Percentiles rank a stretch among this genome's conserved stretches.
Conservation (phyloP, 2,797 vertebrate species). For the Nyctibius grandis region DNA sequence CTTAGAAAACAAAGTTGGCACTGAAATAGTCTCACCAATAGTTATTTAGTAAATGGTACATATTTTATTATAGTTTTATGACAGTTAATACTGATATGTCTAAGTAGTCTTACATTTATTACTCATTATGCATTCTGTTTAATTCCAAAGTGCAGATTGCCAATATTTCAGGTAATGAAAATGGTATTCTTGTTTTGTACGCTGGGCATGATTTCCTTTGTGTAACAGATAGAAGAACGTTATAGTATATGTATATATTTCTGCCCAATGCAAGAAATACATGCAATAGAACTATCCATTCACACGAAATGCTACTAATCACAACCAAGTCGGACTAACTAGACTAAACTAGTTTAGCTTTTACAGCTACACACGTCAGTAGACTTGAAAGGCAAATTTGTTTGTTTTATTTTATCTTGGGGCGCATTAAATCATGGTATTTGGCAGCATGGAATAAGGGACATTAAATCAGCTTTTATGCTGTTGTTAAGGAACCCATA, state of each 20-base stretch:
- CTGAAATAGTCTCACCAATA: slow-evolving; percentile 5
- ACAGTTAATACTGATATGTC: slow-evolving; percentile 3
- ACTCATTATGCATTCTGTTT: neutral
- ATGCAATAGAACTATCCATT: slow-evolving; percentile 2
- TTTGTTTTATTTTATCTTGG: slow-evolving; percentile 6
- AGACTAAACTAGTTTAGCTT: neutral
- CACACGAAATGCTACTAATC: neutral
- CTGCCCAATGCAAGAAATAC: slow-evolving; percentile 14
- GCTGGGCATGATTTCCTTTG: neutral
- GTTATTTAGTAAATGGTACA: neutral
- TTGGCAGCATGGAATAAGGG: slow-evolving; percentile 76
- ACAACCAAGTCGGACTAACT: neutral
- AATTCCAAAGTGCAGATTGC: slow-evolving; percentile 38
- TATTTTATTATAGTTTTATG: slow-evolving; percentile 35
- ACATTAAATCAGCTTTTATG: slow-evolving; percentile 80
- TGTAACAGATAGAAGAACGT: neutral
- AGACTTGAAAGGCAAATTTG: neutral
- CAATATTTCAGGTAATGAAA: neutral
- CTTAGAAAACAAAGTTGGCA: neutral
- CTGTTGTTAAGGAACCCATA: slow-evolving; percentile 85
- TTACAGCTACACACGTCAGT: neutral
- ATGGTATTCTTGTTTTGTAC: neutral
- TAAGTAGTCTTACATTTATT: slow-evolving; percentile 31
- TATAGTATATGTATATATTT: neutral
- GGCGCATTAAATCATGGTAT: slow-evolving; percentile 62